phyloP scores from a whole-genome alignment of 2,113 vertebrate species.

The Barbus barbus region DNA sequence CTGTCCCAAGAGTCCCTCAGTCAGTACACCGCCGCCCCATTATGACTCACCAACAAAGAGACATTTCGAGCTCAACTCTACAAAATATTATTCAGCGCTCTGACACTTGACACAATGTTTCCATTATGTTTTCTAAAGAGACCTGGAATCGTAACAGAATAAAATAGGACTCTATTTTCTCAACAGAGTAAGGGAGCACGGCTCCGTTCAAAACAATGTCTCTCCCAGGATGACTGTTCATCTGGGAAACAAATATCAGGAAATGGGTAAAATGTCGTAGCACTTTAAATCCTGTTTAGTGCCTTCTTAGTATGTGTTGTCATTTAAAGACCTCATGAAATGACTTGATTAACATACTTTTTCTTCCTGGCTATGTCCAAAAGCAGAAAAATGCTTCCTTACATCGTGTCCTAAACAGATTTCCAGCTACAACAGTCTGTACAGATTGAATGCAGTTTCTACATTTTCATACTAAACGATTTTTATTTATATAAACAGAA shows the following conservation, averaged over 20 bases:
- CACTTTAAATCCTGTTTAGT: constrained; percentile 1
- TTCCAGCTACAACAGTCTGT: no score
- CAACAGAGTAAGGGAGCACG: background rate
- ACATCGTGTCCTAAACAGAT: background rate
- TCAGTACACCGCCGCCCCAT: background rate
- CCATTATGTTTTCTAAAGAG: constrained; percentile 29
- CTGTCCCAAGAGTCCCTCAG: constrained; percentile 34
- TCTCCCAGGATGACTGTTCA: background rate
- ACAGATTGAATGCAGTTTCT: no score
- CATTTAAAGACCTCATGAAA: no score
- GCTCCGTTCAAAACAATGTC: background rate
- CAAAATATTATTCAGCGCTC: constrained; percentile 19
- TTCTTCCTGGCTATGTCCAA: background rate
- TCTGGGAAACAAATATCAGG: background rate
- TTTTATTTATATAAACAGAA: no score
- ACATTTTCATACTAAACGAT: no score
- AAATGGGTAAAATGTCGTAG: background rate
- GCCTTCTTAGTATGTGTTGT: background rate
- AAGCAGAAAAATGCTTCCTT: background rate
- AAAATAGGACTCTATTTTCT: constrained; percentile 21
- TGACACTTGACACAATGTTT: constrained; percentile 39
- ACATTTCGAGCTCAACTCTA: constrained; percentile 24
- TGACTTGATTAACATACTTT: no score
- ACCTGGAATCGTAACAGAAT: background rate
- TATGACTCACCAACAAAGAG: constrained; percentile 44